Evolutionary conservation across 2,797 vertebrate species (phyloP).

Genomic region (Morus bassanus): DNA sequence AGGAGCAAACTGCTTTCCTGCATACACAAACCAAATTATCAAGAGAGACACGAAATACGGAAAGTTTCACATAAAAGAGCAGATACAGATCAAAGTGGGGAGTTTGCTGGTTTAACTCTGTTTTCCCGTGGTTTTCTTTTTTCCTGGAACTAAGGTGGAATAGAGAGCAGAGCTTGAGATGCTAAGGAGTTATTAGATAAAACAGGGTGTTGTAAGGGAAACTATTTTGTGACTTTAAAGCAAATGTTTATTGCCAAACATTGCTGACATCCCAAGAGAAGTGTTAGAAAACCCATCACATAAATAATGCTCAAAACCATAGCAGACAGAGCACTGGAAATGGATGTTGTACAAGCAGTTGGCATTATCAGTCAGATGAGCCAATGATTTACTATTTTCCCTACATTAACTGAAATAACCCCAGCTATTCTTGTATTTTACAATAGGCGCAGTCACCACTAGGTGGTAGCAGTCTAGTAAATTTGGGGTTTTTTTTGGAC

Average conservation of each 20-base stretch:
- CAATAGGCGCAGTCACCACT: neutral
- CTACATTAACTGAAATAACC: constrained; percentile 16
- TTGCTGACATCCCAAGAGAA: neutral
- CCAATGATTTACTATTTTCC: neutral
- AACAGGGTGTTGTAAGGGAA: neutral
- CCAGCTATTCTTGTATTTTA: neutral
- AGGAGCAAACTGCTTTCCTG: neutral
- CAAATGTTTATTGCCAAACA: neutral
- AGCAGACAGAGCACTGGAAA: neutral
- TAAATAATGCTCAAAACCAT: neutral
- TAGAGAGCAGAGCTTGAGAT: neutral
- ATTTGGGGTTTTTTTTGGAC: neutral
- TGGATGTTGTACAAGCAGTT: neutral
- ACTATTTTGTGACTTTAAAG: neutral
- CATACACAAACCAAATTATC: neutral
- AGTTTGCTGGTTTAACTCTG: neutral
- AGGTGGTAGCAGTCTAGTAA: constrained; percentile 58
- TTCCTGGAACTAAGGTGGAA: neutral
- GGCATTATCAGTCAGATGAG: neutral
- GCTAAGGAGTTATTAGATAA: neutral
- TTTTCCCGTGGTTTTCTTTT: neutral
- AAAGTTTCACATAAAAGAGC: neutral
- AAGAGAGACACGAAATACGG: neutral
- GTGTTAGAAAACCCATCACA: neutral
- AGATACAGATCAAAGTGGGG: neutral